Percentiles rank a stretch among this genome's conserved stretches.
These are phyloP conservation scores for Tetragnatha versicolor DNA, from an alignment of 1,140 invertebrate species.

Conservation along the genomic window DNA sequence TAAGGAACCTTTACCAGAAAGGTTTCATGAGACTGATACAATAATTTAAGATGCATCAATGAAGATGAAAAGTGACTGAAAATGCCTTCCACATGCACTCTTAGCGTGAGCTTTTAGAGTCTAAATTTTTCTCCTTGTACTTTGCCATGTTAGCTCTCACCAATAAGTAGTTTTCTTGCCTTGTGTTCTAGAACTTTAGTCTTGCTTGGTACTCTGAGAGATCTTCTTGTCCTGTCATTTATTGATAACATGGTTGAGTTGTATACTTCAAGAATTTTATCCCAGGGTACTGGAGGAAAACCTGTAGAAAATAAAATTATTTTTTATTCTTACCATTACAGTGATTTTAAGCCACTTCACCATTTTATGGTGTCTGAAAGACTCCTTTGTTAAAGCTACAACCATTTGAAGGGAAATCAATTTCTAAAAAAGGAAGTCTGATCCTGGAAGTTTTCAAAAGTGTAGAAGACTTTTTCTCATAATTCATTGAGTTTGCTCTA, in stretches of 20 bases:
- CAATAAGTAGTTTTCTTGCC: not conserved
- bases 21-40: too few species aligned
- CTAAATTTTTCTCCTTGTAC: not conserved
- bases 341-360: too few species aligned
- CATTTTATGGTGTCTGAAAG: too few species aligned
- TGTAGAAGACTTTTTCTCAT: too few species aligned
- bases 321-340: too few species aligned
- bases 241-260: constrained; percentile 12
- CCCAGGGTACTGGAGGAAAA: constrained; percentile 74
- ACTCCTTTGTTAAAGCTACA: too few species aligned
- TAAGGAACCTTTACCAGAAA: too few species aligned
- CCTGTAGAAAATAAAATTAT: constrained; percentile 32
- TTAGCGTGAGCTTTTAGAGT: not conserved
- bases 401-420: constrained; percentile 17
- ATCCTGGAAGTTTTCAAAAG: too few species aligned
- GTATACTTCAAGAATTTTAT: constrained; percentile 67
- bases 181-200: not conserved
- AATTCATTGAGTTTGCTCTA: too few species aligned
- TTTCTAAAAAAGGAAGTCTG: constrained; percentile 9
- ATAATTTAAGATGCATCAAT: too few species aligned
- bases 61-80: too few species aligned
- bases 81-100: too few species aligned
- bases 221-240: constrained; percentile 9
- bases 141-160: not conserved
- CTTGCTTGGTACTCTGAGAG: not conserved